Percentiles rank a stretch among this genome's conserved stretches.
Conservation (phyloP, 2,113 vertebrate species). For the Pionites leucogaster region DNA sequence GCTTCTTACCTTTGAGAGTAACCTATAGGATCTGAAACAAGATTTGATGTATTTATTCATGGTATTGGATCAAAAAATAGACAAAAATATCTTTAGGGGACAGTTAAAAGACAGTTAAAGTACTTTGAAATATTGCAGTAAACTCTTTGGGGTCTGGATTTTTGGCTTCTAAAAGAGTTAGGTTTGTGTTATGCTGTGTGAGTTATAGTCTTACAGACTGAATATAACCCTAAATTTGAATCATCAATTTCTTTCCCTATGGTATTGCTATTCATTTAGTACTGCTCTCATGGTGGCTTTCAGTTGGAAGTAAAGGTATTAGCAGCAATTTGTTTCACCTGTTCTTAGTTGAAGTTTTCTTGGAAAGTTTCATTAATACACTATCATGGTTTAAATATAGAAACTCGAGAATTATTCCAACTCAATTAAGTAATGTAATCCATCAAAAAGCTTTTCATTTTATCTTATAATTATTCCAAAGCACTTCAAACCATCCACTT, state of each 20-base stretch:
- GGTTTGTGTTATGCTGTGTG: background rate
- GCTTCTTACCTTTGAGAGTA: background rate
- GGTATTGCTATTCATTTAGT: background rate
- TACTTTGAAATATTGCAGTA: background rate
- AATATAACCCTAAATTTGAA: background rate
- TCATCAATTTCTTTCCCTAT: background rate
- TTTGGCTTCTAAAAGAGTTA: background rate
- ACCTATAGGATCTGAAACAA: background rate
- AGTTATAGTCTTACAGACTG: background rate
- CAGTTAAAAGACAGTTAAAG: background rate
- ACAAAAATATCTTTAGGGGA: background rate
- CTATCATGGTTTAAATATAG: constrained; percentile 12
- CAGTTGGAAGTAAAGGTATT: background rate
- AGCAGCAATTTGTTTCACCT: constrained; percentile 5
- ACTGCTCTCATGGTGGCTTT: background rate
- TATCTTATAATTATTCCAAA: background rate
- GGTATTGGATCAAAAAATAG: background rate
- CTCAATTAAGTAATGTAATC: background rate
- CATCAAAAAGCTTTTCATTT: constrained; percentile 8
- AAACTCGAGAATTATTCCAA: background rate
- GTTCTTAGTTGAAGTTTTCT: background rate
- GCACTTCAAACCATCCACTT: background rate
- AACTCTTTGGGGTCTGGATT: background rate
- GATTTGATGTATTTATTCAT: background rate
- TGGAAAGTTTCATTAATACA: background rate